These are phyloP conservation scores for Merodon equestris DNA, from an alignment of 2,888 invertebrate genomes.

Conservation along the genomic window DNA sequence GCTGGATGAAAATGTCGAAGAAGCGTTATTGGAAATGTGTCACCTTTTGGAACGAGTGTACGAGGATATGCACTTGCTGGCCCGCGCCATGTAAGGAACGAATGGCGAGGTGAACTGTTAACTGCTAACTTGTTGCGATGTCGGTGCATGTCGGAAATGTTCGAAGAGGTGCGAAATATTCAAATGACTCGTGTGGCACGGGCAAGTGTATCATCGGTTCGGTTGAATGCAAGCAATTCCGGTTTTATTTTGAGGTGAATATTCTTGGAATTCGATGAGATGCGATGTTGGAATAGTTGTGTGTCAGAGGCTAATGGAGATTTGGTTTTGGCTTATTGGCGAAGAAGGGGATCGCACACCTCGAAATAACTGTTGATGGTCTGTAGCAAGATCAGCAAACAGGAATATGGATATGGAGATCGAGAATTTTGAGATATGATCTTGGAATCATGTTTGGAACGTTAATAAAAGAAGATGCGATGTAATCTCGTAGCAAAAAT, in stretches of 20 bases:
- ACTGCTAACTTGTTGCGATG: not conserved
- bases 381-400: not conserved
- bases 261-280: slow-evolving; percentile 41
- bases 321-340: slow-evolving; percentile 5
- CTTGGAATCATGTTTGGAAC: too few relatives aligned
- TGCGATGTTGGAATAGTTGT: not conserved
- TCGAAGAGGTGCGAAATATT: slow-evolving; percentile 54
- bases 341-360: not conserved
- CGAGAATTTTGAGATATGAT: too few relatives aligned
- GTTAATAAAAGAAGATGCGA: too few relatives aligned
- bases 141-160: slow-evolving; percentile 50
- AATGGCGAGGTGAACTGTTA: slow-evolving; percentile 9
- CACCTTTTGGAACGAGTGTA: slow-evolving; percentile 25
- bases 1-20: slow-evolving; percentile 20
- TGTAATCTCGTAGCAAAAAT: too few relatives aligned
- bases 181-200: slow-evolving; percentile 1
- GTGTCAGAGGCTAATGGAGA: too few relatives aligned
- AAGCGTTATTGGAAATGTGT: slow-evolving; percentile 55
- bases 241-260: slow-evolving; percentile 5
- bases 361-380: slow-evolving; percentile 32
- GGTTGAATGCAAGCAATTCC: slow-evolving; percentile 13
- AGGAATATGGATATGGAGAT: too few relatives aligned
- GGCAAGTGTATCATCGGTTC: slow-evolving; percentile 16
- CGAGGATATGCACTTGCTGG: slow-evolving; percentile 9
- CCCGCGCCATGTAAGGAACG: slow-evolving; percentile 25